Percentiles rank a stretch among this genome's conserved stretches.
Conservation (phyloP, 2,113 vertebrate genomes). For the Recurvirostra avosetta region DNA sequence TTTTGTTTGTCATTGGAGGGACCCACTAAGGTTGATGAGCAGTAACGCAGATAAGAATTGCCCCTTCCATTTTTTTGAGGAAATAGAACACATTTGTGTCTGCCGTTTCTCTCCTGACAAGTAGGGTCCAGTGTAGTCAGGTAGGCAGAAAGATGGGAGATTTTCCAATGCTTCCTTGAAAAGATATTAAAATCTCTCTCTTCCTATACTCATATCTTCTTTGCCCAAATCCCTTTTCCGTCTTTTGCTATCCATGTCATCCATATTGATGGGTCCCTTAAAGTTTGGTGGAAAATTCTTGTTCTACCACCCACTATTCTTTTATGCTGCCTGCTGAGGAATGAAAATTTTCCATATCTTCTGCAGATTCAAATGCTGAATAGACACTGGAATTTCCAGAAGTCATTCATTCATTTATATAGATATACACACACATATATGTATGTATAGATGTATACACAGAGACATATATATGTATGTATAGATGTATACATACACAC, state of each 20-base stretch:
- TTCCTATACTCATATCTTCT: neutral
- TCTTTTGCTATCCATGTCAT: neutral
- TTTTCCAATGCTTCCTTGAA: neutral
- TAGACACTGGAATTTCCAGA: neutral
- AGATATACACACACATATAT: rapidly evolving
- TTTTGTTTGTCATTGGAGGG: neutral
- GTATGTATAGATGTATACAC: too few species aligned
- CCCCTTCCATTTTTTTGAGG: neutral
- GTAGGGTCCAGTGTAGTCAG: neutral
- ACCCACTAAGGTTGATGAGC: neutral
- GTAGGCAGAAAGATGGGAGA: neutral
- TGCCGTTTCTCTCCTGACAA: neutral
- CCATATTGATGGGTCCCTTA: too few species aligned
- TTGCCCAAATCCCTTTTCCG: neutral
- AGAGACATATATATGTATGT: neutral
- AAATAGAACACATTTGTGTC: neutral
- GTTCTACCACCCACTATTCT: neutral
- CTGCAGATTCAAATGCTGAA: neutral
- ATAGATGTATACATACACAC: neutral
- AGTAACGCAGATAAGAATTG: neutral
- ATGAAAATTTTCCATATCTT: neutral
- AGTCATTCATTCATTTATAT: neutral
- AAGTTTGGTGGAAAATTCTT: neutral
- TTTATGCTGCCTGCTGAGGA: neutral
- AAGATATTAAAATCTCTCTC: neutral